Percentiles rank a stretch among this genome's conserved stretches.
These are phyloP conservation scores for Neotoma lepida DNA, from an alignment of 2,113 vertebrate genomes.

Conservation along the genomic window DNA sequence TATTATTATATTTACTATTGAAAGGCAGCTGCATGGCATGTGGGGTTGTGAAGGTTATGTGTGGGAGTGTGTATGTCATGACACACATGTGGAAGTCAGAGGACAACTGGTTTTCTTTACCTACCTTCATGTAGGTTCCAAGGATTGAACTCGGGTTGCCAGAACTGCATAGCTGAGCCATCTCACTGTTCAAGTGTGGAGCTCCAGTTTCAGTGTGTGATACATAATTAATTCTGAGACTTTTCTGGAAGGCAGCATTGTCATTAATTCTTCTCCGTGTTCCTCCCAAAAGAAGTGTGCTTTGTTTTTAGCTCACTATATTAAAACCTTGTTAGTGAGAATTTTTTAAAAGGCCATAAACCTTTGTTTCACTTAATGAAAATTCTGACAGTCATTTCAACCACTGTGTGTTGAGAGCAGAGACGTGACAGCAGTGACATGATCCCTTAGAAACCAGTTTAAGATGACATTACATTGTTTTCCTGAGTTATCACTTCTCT, in stretches of 20 bases:
- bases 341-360: constrained; percentile 6
- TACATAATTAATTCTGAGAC: neutral
- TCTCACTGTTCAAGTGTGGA: constrained; percentile 23
- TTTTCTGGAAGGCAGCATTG: constrained; percentile 5
- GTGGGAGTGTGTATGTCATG: neutral
- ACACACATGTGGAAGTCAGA: neutral
- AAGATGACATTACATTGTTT: neutral
- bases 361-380: neutral
- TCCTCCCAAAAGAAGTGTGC: neutral
- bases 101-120: neutral
- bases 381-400: neutral
- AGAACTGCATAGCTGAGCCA: neutral
- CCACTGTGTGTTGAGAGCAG: constrained; percentile 17
- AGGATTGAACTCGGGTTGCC: neutral
- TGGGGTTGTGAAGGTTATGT: neutral
- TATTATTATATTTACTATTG: neutral
- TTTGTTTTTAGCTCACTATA: neutral
- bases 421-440: neutral
- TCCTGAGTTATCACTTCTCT: neutral
- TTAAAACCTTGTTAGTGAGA: constrained; percentile 6
- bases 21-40: neutral
- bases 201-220: neutral
- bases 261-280: neutral
- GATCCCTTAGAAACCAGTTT: constrained; percentile 25
- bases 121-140: neutral